phyloP scores from a whole-genome alignment of 92 coral and sea anemone genomes.

The Parazoanthus darwini region DNA sequence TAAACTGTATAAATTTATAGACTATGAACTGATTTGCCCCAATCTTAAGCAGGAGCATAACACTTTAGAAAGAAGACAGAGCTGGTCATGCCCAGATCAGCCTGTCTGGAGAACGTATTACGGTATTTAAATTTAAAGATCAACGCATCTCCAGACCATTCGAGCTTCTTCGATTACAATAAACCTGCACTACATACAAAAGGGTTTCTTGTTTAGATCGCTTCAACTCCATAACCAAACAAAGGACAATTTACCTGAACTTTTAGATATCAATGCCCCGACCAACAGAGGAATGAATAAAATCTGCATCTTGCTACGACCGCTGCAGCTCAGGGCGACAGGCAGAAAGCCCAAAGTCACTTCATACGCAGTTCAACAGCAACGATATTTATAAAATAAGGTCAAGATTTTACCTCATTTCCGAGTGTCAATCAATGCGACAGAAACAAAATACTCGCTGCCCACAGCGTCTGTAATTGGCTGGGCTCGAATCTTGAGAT shows the following conservation, averaged over 20 bases:
- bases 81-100: background rate
- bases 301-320: background rate
- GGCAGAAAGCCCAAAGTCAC: background rate
- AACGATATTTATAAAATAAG: background rate
- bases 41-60: no score
- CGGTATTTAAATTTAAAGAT: no score
- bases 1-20: background rate
- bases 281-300: background rate
- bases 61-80: background rate
- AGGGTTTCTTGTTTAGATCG: background rate
- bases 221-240: background rate
- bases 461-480: background rate
- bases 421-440: background rate
- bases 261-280: background rate
- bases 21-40: background rate
- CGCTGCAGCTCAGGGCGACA: background rate
- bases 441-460: constrained; percentile 1
- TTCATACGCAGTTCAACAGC: background rate
- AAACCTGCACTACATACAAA: background rate
- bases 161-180: background rate
- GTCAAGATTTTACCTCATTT: no score
- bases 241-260: background rate
- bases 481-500: background rate
- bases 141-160: background rate
- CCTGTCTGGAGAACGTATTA: no score